Conservation (phyloP, 2,888 invertebrate genomes). For the Endotricha flammealis region DNA sequence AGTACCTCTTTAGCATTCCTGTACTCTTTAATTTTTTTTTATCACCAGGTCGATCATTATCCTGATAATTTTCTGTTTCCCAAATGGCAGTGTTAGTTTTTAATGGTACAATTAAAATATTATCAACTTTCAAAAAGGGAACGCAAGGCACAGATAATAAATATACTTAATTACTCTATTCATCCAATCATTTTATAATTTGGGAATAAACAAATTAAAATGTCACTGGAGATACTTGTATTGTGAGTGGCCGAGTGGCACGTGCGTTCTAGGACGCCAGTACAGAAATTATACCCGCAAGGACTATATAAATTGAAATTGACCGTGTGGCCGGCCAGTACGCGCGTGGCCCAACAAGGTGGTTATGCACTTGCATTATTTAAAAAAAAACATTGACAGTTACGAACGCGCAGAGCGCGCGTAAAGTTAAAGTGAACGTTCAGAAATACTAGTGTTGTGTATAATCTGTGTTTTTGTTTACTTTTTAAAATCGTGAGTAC, state of each 20-base stretch:
- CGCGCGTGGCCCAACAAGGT: conserved; percentile 12
- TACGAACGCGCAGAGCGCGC: conserved; percentile 20
- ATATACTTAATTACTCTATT: too few species aligned
- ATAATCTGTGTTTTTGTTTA: conserved; percentile 15
- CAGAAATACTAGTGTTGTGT: conserved; percentile 19
- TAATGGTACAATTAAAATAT: too few species aligned
- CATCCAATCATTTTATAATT: too few species aligned
- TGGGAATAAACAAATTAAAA: too few species aligned
- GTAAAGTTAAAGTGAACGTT: conserved; percentile 20
- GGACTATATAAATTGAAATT: conserved; percentile 21
- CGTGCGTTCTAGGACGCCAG: conserved; percentile 19
- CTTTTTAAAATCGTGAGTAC: conserved; percentile 8
- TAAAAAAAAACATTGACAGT: conserved; percentile 23
- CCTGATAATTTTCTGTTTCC: too few species aligned
- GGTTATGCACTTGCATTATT: conserved; percentile 24
- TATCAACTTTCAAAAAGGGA: too few species aligned
- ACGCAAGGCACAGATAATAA: too few species aligned
- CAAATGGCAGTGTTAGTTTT: too few species aligned
- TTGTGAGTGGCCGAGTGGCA: conserved; percentile 13
- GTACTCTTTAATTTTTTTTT: too few species aligned
- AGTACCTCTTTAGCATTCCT: too few species aligned
- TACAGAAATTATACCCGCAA: conserved; percentile 16
- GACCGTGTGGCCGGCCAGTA: conserved; percentile 15
- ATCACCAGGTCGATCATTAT: too few species aligned
- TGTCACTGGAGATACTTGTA: background rate